Conservation (phyloP, 2,113 vertebrate genomes). For the Bucco capensis region DNA sequence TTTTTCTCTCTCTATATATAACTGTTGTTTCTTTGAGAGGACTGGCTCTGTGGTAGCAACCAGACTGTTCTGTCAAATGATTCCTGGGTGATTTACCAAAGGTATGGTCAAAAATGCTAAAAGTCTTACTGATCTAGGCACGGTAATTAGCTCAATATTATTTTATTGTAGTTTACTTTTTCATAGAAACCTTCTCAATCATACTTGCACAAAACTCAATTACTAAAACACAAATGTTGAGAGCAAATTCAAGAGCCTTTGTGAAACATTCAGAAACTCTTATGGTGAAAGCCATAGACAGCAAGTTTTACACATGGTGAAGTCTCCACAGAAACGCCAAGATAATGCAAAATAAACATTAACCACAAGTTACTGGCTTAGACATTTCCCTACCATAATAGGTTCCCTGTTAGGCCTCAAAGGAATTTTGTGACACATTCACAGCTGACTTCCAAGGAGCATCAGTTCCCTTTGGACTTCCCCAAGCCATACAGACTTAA, state of each 20-base stretch:
- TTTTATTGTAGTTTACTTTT: not conserved
- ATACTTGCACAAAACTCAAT: no score
- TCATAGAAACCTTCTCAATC: not conserved
- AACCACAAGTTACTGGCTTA: not conserved
- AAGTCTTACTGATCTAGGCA: not conserved
- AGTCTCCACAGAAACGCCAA: not conserved
- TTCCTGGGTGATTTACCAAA: not conserved
- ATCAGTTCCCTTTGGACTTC: not conserved
- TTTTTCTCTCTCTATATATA: not conserved
- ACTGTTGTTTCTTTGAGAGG: not conserved
- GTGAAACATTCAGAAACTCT: not conserved
- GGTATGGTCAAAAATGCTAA: not conserved
- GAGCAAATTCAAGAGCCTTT: not conserved
- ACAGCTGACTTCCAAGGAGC: not conserved
- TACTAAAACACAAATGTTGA: not conserved
- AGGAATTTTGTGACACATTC: constrained; percentile 7
- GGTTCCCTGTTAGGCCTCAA: not conserved
- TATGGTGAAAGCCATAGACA: not conserved
- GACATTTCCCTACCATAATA: not conserved
- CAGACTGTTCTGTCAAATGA: not conserved
- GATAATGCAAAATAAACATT: not conserved
- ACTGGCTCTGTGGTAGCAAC: not conserved
- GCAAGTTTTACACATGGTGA: not conserved
- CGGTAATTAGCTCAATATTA: not conserved
- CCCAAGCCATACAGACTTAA: not conserved